Base-by-base conservation (phyloP, 2,888 invertebrate genomes). In the Anarsia innoxiella region DNA sequence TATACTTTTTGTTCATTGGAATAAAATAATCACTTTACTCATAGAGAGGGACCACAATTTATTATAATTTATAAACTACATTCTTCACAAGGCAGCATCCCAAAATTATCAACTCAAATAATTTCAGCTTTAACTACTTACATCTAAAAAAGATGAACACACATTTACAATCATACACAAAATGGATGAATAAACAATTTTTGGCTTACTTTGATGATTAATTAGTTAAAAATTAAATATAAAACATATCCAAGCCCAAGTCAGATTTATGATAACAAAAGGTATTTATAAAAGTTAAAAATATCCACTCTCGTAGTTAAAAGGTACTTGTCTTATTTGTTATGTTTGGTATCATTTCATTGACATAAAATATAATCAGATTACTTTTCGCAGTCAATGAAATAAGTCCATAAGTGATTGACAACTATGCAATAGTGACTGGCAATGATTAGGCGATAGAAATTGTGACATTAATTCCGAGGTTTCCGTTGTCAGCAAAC, bases 401-500 rank as follows among this genome's bases (percentile, higher is more conserved):
- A 46, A 42, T 42, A 51, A 53, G 50, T 53, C 49, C 53, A 51
- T 53, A 44, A 39, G 37, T 44, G 37, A 35, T 26, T 31, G 36
- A 30, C 42, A 28, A 28, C 28, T 33, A 45, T 52, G 50, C 51
- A 48, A 13, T 27, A 51, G 45, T 50, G 52, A 32, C 23, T 53
- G 52, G 53, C 56, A 67, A 58, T 49, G 48, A 59, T 88, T 88
- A 93, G 83, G 93, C 93, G 88, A 93, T 92, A 52, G 95, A 95
- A 80, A 99, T 99, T 72, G 99, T 99, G 64, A 99, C 99, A 86
- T 99, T 99, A 63, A 99, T 99, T 59, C 98, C 99, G 53, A 99
- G 89, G 84, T 99, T 99, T 31, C 99, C 99, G 80, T 97, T 99
- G 72, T 99, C 99, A 37, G 99, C 97, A 86, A 99, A 99, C 42